Evolutionary conservation across 2,888 invertebrate genomes (phyloP), one percentile per base, ranked within the genome.

Genomic region (Idaea biselata): DNA sequence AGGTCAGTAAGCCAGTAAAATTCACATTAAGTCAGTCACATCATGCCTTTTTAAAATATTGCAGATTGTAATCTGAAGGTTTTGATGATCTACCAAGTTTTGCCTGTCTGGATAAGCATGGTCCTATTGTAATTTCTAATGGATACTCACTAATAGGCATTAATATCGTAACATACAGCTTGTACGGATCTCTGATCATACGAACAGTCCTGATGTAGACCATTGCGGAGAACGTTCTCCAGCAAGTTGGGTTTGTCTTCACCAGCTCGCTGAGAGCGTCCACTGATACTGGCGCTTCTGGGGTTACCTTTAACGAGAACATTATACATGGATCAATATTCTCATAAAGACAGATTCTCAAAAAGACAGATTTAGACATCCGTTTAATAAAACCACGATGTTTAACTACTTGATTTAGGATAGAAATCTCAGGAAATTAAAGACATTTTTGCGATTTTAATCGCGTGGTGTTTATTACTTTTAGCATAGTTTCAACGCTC

Each of bases 121-220:
- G 1, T 25, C 25, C 44, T 33, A 3, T 44, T 44, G 14, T 14
- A 11, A 44, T 14, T 7, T 11, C 44, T 8, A 25, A 18, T 7
- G 6, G 55, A 54, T 16, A 87, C 92, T 90, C 69, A 93, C 93
- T 93, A 4, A 96, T 91, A 0, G 96, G 96, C 80, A 96, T 91
- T 60, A 96, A 90, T 67, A 96, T 94, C 93, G 96, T 95, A 73
- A 96, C 95, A 74, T 96, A 96, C 1, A 96, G 86, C 76, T 96
- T 94, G 83, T 96, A 95, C 0, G 95, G 93, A 75, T 95, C 96
- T 32, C 96, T 88, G 68, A 95, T 91, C 87, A 96, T 93, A 64
- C 96, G 87, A 57, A 95, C 88, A 0, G 94, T 90, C 63, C 96
- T 86, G 69, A 96, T 88, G 80, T 94, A 93, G 58, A 96, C 89